Conservation (phyloP, 2,113 vertebrate genomes). For the Nesoenas mayeri region DNA sequence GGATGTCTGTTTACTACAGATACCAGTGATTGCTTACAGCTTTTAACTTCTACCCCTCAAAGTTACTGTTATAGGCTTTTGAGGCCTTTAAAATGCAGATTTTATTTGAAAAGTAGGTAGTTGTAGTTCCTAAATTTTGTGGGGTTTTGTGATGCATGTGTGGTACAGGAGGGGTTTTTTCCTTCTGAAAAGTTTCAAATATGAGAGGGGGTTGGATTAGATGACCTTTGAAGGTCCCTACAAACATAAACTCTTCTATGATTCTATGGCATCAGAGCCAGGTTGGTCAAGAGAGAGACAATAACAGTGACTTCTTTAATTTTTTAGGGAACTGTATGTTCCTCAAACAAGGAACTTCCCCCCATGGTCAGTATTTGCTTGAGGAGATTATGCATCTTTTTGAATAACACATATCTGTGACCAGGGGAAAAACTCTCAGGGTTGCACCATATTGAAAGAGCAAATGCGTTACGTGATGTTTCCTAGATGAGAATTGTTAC, state of each 20-base stretch:
- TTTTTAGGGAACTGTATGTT: not conserved
- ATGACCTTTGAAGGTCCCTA: too few relatives aligned
- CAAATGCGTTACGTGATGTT: not conserved
- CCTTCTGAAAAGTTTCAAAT: not conserved
- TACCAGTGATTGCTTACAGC: not conserved
- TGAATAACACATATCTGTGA: not conserved
- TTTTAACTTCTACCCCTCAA: accelerated
- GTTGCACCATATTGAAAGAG: accelerated
- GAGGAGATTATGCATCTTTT: not conserved
- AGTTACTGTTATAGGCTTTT: not conserved
- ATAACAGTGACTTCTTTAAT: not conserved
- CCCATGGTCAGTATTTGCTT: not conserved
- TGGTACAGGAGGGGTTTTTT: not conserved
- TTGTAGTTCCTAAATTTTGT: not conserved
- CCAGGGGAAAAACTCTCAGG: not conserved
- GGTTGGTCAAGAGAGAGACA: not conserved
- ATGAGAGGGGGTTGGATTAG: not conserved
- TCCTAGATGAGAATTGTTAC: not conserved
- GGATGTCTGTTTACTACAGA: not conserved
- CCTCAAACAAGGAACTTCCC: not conserved
- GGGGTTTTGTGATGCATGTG: not conserved
- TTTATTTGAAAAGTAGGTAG: not conserved
- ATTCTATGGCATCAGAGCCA: not conserved
- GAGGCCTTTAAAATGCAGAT: not conserved
- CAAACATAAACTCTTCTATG: too few relatives aligned